phyloP scores from a whole-genome alignment of 92 coral and sea anemone genomes.

The Chrysogorgia sp. region DNA sequence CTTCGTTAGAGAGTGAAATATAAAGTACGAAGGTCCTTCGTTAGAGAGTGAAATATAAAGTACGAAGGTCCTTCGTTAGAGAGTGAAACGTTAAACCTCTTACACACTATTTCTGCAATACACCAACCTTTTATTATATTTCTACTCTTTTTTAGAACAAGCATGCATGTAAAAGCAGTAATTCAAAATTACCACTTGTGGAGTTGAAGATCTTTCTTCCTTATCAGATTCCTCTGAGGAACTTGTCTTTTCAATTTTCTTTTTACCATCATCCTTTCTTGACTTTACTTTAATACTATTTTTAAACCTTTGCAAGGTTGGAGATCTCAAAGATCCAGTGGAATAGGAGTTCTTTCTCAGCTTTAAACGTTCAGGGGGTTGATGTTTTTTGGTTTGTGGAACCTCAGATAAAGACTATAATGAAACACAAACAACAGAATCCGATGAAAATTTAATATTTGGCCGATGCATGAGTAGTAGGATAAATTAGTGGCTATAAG shows the following conservation, averaged over 20 bases:
- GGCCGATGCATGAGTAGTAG: too few species aligned
- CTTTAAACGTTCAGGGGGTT: not conserved
- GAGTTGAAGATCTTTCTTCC: not conserved
- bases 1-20: too few species aligned
- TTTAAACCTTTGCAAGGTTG: not conserved
- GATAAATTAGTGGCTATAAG: too few species aligned
- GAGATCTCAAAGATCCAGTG: not conserved
- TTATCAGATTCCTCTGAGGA: conserved; percentile 41
- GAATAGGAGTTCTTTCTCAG: not conserved
- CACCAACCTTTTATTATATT: too few species aligned
- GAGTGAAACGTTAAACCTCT: too few species aligned
- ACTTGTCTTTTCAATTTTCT: conserved; percentile 19
- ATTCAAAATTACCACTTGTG: conserved; percentile 9
- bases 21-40: too few species aligned
- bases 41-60: too few species aligned
- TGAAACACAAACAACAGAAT: not conserved
- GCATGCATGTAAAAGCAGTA: too few species aligned
- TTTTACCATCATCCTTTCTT: not conserved
- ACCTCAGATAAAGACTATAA: not conserved
- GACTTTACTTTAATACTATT: not conserved
- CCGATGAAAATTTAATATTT: too few species aligned
- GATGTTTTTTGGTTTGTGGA: not conserved
- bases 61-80: too few species aligned
- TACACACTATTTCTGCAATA: too few species aligned
- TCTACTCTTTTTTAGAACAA: not conserved